phyloP scores from a whole-genome alignment of 2,888 invertebrate species.

The Carabus problematicus region DNA sequence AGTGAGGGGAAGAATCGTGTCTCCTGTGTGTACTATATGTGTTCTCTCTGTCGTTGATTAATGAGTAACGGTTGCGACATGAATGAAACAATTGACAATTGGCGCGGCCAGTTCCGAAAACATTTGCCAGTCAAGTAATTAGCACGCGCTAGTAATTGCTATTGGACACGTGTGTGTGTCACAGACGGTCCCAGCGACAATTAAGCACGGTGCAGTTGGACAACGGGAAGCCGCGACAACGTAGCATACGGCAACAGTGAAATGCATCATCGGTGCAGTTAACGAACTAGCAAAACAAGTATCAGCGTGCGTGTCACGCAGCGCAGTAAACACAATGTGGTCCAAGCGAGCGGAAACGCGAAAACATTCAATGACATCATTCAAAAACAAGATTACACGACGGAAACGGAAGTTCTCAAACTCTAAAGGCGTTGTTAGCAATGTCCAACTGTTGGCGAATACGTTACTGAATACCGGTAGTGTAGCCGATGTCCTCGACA shows the following conservation, averaged over 20 bases:
- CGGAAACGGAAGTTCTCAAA: constrained; percentile 57
- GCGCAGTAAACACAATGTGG: constrained; percentile 53
- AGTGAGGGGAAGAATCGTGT: no score
- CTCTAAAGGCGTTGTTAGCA: constrained; percentile 43
- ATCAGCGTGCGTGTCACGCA: not conserved
- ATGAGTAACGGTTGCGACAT: not conserved
- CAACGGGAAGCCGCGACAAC: constrained; percentile 6
- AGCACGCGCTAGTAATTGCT: no score
- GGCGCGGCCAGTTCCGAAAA: no score
- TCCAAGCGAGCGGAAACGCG: constrained; percentile 57
- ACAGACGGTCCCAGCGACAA: constrained; percentile 7
- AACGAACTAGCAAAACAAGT: no score
- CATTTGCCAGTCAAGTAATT: no score
- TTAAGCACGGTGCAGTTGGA: constrained; percentile 1
- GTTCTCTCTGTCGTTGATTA: no score
- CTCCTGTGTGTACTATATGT: no score
- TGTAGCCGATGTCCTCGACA: no score
- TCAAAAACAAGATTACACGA: constrained; percentile 58
- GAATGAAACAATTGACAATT: constrained; percentile 5
- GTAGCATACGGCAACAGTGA: not conserved
- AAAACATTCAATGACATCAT: constrained; percentile 56
- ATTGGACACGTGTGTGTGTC: not conserved
- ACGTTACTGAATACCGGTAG: not conserved
- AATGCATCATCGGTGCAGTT: not conserved
- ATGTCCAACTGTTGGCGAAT: constrained; percentile 24